Base-by-base conservation (phyloP, 2,797 vertebrate species). In the Rhabdomys pumilio region DNA sequence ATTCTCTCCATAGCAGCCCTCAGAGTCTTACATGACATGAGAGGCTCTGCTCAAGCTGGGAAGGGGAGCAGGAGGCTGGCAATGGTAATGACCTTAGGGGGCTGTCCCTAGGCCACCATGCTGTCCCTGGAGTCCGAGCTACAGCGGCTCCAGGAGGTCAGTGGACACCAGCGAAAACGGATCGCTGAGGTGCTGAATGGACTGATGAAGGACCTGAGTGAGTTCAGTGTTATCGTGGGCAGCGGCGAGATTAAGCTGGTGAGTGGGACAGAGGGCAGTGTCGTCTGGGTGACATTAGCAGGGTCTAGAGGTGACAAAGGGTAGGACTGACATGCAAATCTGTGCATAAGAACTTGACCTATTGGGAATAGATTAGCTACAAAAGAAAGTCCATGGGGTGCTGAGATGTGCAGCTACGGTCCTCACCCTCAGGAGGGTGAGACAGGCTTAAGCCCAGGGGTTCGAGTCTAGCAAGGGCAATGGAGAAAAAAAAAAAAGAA, bases 181-280 rank as follows among this genome's bases (percentile, higher is more conserved):
- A 99, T 99, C 1, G 99, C 99, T 14, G 99, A 99, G 97, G 99
- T 99, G 91, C 99, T 99, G 77, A 99, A 99, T 2, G 99, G 99
- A 44, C 98, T 99, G 79, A 99, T 99, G 99, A 99, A 98, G 96
- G 99, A 99, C 98, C 98, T 99, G 89, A 99, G 99, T 75, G 99
- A 99, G 96, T 99, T 99, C 98, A 99, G 99, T 95, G 98, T 98
- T 97, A 99, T 99, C 75, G 99, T 99, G 91, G 99, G 99, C 97
- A 99, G 99, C 85, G 99, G 99, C 61, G 99, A 99, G 97, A 99
- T 99, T 98, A 99, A 99, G 87, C 98, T 99, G 99, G 99, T 99
- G 98, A 99, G 99, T 82, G 26, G 63, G 31, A 9, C 67, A 3
- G 67, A n/a, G 67, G 67, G 31, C 15, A 2, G 67, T 19, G 34